Conservation (phyloP, 2,888 invertebrate genomes). For the Drosophila mimica region DNA sequence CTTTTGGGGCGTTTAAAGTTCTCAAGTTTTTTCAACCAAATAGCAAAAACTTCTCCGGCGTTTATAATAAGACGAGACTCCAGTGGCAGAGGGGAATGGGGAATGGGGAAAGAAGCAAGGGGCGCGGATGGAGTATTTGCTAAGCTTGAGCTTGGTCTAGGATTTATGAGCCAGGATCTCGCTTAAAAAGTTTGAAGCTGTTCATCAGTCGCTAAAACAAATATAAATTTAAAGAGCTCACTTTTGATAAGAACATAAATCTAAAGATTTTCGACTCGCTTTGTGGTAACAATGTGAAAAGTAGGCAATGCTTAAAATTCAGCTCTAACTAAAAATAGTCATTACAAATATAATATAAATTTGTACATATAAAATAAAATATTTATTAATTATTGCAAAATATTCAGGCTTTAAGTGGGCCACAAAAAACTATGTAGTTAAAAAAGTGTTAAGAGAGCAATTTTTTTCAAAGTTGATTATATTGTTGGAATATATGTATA, state of each 20-base stretch:
- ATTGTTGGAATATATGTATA: neutral
- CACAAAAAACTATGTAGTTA: too few species aligned
- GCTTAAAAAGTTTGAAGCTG: constrained; percentile 32
- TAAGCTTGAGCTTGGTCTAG: constrained; percentile 37
- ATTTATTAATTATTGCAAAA: too few species aligned
- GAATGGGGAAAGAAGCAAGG: neutral
- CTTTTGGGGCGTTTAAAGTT: constrained; percentile 50
- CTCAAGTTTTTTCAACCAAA: constrained; percentile 41
- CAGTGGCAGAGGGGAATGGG: neutral
- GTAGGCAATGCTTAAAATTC: neutral
- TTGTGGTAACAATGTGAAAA: neutral
- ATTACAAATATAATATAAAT: neutral
- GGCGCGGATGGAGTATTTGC: constrained; percentile 5
- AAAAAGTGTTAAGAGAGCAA: neutral
- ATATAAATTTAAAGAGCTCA: constrained; percentile 19
- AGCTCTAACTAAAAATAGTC: neutral
- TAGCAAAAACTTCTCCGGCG: constrained; percentile 38
- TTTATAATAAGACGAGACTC: constrained; percentile 33
- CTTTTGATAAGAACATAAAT: constrained; percentile 5
- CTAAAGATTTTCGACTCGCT: neutral
- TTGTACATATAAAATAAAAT: too few species aligned
- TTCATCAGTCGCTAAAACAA: constrained; percentile 21
- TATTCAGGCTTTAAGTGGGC: too few species aligned
- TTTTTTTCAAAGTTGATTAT: neutral
- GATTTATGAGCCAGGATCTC: constrained; percentile 41